Percentiles rank a stretch among this genome's conserved stretches.
Conservation (phyloP, 2,888 invertebrate genomes). For the Eledona agricola region DNA sequence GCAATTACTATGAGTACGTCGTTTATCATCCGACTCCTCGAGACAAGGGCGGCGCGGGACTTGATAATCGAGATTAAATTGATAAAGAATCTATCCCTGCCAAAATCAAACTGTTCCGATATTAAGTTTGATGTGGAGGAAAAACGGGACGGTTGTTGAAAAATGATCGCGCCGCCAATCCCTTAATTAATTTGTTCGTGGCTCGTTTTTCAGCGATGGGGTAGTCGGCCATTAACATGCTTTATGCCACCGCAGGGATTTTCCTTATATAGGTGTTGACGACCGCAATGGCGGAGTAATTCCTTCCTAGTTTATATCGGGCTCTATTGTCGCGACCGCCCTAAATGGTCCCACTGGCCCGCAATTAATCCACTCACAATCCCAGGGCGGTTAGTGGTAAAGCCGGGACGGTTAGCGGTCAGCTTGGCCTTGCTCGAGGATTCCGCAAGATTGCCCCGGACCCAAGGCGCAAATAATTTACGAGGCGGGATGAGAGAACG, state of each 20-base stretch:
- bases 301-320: constrained; percentile 57
- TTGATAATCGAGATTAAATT: constrained; percentile 61
- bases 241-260: constrained; percentile 44
- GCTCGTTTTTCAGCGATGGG: constrained; percentile 23
- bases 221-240: constrained; percentile 21
- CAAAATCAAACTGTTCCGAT: constrained; percentile 43
- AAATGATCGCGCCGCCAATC: constrained; percentile 11
- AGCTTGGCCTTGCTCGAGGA: constrained; percentile 48
- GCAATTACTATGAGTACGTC: constrained; percentile 70
- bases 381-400: constrained; percentile 55
- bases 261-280: constrained; percentile 57
- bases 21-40: constrained; percentile 64
- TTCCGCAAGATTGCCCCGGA: constrained; percentile 51
- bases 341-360: constrained; percentile 59
- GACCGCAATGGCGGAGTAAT: constrained; percentile 54
- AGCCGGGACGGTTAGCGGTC: constrained; percentile 57
- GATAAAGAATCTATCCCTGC: constrained; percentile 55
- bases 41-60: constrained; percentile 54
- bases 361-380: constrained; percentile 60
- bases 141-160: constrained; percentile 9
- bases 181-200: constrained; percentile 32
- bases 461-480: constrained; percentile 44
- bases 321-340: constrained; percentile 56
- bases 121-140: constrained; percentile 33
- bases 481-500: constrained; percentile 41